These are phyloP conservation scores for Idaea biselata DNA, from an alignment of 2,888 invertebrate genomes.

Conservation along the genomic window DNA sequence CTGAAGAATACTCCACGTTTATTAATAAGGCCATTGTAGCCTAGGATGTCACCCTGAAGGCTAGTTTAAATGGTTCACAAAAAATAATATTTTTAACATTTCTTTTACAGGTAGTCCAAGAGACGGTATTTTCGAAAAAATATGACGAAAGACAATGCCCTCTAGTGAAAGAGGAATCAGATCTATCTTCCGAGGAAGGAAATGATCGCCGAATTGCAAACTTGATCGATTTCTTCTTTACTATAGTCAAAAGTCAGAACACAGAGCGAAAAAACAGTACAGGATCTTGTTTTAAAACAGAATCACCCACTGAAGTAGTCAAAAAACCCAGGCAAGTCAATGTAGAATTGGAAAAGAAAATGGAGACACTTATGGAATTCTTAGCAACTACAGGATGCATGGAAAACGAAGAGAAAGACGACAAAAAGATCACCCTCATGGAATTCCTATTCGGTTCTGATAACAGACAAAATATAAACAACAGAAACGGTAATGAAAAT, in stretches of 20 bases:
- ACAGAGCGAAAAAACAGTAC: constrained; percentile 68
- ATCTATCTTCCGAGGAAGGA: constrained; percentile 63
- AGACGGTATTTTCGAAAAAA: constrained; percentile 63
- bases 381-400: constrained; percentile 70
- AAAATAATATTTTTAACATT: too few relatives aligned
- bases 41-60: too few relatives aligned
- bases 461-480: constrained; percentile 57
- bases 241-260: constrained; percentile 73
- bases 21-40: too few relatives aligned
- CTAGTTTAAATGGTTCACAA: too few relatives aligned
- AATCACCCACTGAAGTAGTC: constrained; percentile 53
- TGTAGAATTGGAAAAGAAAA: constrained; percentile 69
- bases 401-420: constrained; percentile 59
- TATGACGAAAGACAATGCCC: constrained; percentile 67
- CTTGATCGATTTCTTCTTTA: constrained; percentile 75
- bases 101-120: constrained; percentile 67
- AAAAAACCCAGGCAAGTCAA: constrained; percentile 55
- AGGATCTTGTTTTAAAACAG: constrained; percentile 69
- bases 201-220: constrained; percentile 70
- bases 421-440: constrained; percentile 73
- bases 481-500: constrained; percentile 38
- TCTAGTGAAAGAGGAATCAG: constrained; percentile 70
- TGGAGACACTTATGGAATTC: constrained; percentile 75
- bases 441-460: constrained; percentile 72
- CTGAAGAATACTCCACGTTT: too few relatives aligned